Evolutionary conservation across 2,797 vertebrate genomes (phyloP).

Genomic region (Erethizon dorsatum): DNA sequence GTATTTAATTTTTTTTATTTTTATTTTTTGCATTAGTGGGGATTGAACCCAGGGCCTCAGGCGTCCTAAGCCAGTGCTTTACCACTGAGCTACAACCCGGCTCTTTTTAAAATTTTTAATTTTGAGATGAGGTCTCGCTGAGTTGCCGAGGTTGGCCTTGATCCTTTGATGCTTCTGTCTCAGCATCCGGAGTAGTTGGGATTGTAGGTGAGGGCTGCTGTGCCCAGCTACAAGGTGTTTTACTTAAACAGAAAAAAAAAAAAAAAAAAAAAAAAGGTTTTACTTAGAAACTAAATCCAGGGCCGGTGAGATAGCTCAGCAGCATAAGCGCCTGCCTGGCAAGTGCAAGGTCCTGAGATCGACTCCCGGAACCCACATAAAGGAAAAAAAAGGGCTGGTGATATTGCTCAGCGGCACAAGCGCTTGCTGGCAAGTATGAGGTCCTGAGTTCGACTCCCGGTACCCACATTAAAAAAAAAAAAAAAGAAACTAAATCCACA

Average conservation of each 20-base stretch:
- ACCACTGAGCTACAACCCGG: not conserved
- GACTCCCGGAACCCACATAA: too few species aligned
- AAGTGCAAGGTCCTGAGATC: too few species aligned
- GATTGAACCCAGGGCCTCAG: not conserved
- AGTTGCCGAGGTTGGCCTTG: not conserved
- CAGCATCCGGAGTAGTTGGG: not conserved
- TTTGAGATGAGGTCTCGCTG: not conserved
- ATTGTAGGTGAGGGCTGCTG: not conserved
- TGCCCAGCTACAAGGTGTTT: not conserved
- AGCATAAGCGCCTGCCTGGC: too few species aligned
- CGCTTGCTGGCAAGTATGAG: too few species aligned
- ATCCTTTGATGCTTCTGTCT: not conserved
- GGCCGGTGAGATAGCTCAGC: too few species aligned
- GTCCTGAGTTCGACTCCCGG: too few species aligned
- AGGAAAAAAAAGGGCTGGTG: too few species aligned
- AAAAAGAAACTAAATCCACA: not conserved
- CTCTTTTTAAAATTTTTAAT: not conserved
- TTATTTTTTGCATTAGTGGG: not conserved
- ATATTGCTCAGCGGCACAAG: too few species aligned
- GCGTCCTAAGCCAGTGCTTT: not conserved
- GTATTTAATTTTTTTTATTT: not conserved
- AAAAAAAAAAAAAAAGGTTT: not conserved
- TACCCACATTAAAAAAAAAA: not conserved
- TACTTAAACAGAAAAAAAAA: not conserved
- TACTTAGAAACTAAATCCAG: conserved; percentile 44